Conservation (phyloP, 2,888 invertebrate genomes). For the Thereva nobilitata region DNA sequence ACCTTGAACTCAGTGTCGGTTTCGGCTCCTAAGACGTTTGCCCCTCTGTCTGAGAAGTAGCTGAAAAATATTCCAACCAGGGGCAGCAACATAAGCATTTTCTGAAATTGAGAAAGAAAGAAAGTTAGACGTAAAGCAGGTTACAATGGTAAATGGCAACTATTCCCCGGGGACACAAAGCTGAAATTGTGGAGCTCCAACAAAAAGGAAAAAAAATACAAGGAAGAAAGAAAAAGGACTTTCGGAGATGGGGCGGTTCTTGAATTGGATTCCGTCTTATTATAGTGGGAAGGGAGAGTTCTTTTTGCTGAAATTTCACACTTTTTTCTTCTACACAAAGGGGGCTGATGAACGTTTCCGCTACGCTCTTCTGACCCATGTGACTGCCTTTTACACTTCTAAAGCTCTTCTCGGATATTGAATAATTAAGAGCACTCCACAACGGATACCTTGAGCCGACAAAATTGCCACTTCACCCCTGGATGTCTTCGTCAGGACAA, state of each 20-base stretch:
- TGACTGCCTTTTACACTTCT: neutral
- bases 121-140: conserved; percentile 30
- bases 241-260: neutral
- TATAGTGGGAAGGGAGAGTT: neutral
- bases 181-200: conserved; percentile 9
- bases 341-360: neutral
- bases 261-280: conserved; percentile 7
- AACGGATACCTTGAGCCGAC: conserved; percentile 14
- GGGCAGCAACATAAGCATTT: conserved; percentile 57
- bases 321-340: conserved; percentile 4
- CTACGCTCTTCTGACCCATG: neutral
- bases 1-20: conserved; percentile 49
- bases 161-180: conserved; percentile 34
- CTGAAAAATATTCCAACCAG: conserved; percentile 55
- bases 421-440: conserved; percentile 18
- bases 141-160: conserved; percentile 28
- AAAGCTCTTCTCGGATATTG: conserved; percentile 8
- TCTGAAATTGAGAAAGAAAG: conserved; percentile 48
- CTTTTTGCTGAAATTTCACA: conserved; percentile 22
- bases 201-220: conserved; percentile 1
- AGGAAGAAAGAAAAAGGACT: neutral
- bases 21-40: conserved; percentile 53
- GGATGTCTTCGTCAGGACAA: conserved; percentile 10
- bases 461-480: conserved; percentile 3
- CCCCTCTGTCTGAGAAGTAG: conserved; percentile 53